Base-by-base conservation (phyloP, 2,888 invertebrate genomes). In the Idaea aversata region DNA sequence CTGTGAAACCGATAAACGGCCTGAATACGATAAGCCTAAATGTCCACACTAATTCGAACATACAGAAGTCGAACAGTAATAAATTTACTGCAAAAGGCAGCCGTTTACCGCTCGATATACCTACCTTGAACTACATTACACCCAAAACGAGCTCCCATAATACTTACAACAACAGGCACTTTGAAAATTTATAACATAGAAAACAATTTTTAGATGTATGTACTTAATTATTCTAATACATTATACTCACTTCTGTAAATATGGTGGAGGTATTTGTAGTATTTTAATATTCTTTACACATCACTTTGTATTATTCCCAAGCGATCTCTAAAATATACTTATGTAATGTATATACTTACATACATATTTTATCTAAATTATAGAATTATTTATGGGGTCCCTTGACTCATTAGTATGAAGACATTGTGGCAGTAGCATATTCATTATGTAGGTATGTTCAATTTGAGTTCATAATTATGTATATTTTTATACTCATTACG, bases 141-240 rank as follows among this genome's bases (percentile, higher is more conserved):
- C 91, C 93, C 0, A 93, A 93, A 80, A 80, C 89, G 5, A 84
- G 79, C 69, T 82, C 77, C 64, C 84, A 84, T 66, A 88, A 84
- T 70, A 74, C 85, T 61, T 88, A 86, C 67, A 89, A 85, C 65
- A 88, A 91, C 64, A 90, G 88, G 79, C 93, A 93, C 78, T 92
- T 93, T 72, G 92, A 93, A 86, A 93, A 93, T 77, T 93, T 93
- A 93, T 93, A 93, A 93, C 93, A 83, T 79, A 67, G 34, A 64
- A 64, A 64, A 57, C 63, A 64, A 61, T 64, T 63, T 68, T 13
- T 59, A 59, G 59, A 57, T 16, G 13, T 67, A 62, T 82, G 88
- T 90, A 90, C 88, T 90, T 91, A 90, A 87, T 71, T 69, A 67
- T 68, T 65, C 68, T 75, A 75, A 74, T 74, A 77, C 72, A 34